phyloP scores from a whole-genome alignment of 2,888 invertebrate species.

The Drosophila glabriapex region DNA sequence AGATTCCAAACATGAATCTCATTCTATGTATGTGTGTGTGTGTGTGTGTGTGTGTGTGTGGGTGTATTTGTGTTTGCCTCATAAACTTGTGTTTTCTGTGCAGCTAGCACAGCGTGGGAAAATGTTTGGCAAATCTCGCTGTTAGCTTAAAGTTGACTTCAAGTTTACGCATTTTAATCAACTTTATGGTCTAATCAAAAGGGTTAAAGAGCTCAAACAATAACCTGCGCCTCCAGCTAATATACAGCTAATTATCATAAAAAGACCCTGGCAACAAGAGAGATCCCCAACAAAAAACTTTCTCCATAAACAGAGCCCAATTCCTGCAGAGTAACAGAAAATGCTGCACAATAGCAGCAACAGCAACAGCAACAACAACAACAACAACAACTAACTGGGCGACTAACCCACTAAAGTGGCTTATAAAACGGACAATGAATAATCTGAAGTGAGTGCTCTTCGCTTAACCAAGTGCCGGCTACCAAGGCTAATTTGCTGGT shows the following conservation, averaged over 20 bases:
- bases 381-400: conserved; percentile 37
- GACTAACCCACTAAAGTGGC: conserved; percentile 29
- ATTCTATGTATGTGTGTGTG: neutral
- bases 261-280: conserved; percentile 33
- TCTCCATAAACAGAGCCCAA: conserved; percentile 53
- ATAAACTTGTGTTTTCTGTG: neutral
- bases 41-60: neutral
- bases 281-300: conserved; percentile 43
- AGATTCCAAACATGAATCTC: conserved; percentile 5
- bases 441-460: conserved; percentile 15
- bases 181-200: conserved; percentile 44
- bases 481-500: conserved; percentile 58
- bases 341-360: conserved; percentile 21
- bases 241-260: conserved; percentile 68
- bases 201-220: conserved; percentile 36
- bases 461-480: conserved; percentile 43
- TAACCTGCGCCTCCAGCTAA: conserved; percentile 36
- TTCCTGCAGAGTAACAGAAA: conserved; percentile 21
- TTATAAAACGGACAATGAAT: conserved; percentile 43
- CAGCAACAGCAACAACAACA: conserved; percentile 16
- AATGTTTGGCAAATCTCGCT: conserved; percentile 4
- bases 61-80: neutral
- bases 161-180: conserved; percentile 34
- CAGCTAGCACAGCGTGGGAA: conserved; percentile 9
- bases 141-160: conserved; percentile 18